Evolutionary conservation across 2,113 vertebrate genomes (phyloP), one percentile per base, ranked within the genome.

Genomic region (Arothron firmamentum): DNA sequence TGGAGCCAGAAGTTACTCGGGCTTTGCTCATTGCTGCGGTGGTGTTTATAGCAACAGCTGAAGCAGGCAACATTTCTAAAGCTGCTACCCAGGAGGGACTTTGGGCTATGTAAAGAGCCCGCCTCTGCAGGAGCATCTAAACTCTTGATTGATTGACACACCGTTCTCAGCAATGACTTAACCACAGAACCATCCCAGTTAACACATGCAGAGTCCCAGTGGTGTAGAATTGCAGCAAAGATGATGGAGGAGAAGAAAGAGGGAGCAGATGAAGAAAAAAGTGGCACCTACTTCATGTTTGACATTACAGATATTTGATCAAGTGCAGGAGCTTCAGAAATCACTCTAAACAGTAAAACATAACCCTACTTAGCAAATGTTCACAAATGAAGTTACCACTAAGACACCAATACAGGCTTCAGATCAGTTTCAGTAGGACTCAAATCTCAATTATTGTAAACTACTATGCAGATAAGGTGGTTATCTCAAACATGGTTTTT

Each of bases 111-210:
- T 65, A 59, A 58, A 74, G 67, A n/a, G 67, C 63, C 11, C 34
- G 23, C 49, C 50, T 42, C 59, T 59, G 50, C 58, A 56, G 51
- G 64, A 65, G 46, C 1, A 6, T 47, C 59, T 49, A n/a, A 49
- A 17, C 15, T 31, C 57, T 50, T 64, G 53, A 52, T 74, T 75
- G 82, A 82, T 52, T 67, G 68, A 75, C 73, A 69, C 55, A 16
- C 47, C 64, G 72, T 58, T 80, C 62, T 69, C 47, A 49, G 78
- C 67, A 69, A 70, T 88, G 85, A 86, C 77, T 79, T 73, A 78
- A 85, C 67, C 50, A 62, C 72, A 72, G 38, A 82, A 80, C 59
- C 64, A 86, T 84, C 52, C 62, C 45, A 65, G 65, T 84, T 74
- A 78, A 78, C 78, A 77, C 74, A 67, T 74, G 49, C 64, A 61